Conservation (phyloP, 2,888 invertebrate genomes). For the Archips crataeganus region DNA sequence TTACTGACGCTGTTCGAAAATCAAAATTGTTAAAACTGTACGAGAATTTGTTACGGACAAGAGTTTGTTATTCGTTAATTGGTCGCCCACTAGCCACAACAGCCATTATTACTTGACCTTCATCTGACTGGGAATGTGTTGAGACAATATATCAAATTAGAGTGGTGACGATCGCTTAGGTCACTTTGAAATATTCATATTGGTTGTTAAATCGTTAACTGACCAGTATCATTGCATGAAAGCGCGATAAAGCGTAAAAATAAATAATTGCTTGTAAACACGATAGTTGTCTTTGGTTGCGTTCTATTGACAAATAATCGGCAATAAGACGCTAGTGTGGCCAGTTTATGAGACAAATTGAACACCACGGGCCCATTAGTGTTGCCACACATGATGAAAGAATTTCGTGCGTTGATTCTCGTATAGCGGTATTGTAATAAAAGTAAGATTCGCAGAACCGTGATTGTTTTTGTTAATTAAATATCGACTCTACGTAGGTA, state of each 20-base stretch:
- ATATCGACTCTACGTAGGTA: background rate
- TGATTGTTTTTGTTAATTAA: background rate
- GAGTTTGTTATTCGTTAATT: slow-evolving; percentile 82
- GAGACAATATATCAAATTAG: slow-evolving; percentile 41
- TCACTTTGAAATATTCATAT: slow-evolving; percentile 76
- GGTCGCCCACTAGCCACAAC: slow-evolving; percentile 68
- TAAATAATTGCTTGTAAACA: slow-evolving; percentile 61
- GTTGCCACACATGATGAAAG: slow-evolving; percentile 37
- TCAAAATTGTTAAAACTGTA: slow-evolving; percentile 84
- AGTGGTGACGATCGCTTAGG: slow-evolving; percentile 59
- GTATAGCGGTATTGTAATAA: slow-evolving; percentile 17
- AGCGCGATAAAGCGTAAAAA: slow-evolving; percentile 76
- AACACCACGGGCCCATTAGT: slow-evolving; percentile 33
- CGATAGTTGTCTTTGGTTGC: slow-evolving; percentile 44
- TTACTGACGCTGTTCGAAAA: slow-evolving; percentile 72
- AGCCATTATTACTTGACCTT: slow-evolving; percentile 55
- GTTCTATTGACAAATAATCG: slow-evolving; percentile 43
- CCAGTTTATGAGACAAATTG: slow-evolving; percentile 37
- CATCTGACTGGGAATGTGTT: background rate
- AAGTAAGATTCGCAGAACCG: slow-evolving; percentile 2
- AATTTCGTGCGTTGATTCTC: slow-evolving; percentile 3
- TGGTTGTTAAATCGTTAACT: slow-evolving; percentile 76
- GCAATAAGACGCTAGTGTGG: slow-evolving; percentile 29
- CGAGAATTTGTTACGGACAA: slow-evolving; percentile 79
- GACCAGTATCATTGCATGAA: slow-evolving; percentile 66